Conservation (phyloP, 1,140 invertebrate genomes). For the Pseudomyrmex cubaensis region DNA sequence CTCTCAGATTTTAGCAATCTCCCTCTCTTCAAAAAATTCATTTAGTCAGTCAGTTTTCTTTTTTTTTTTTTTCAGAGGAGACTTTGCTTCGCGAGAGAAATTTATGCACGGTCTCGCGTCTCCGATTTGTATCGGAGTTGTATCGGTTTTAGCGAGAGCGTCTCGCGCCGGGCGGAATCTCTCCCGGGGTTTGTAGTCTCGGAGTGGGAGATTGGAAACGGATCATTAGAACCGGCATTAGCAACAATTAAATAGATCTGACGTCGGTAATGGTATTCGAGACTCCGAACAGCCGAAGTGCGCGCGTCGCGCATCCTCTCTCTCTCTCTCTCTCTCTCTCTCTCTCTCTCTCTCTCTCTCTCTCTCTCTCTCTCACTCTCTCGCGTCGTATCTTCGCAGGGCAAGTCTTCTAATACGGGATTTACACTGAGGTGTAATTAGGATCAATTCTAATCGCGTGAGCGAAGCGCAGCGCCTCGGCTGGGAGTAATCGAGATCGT, state of each 20-base stretch:
- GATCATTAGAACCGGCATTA: conserved; percentile 65
- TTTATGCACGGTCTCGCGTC: background rate
- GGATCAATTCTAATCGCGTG: conserved; percentile 60
- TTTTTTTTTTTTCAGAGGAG: no score
- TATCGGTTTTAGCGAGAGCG: conserved; percentile 12
- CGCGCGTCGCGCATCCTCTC: conserved; percentile 28
- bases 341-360: no score
- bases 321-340: no score
- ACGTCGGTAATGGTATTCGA: conserved; percentile 63
- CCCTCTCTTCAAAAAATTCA: background rate
- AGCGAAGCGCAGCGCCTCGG: conserved; percentile 30
- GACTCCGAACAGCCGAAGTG: conserved; percentile 53
- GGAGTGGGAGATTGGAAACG: conserved; percentile 49
- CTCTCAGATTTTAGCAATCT: background rate
- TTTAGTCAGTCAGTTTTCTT: no score
- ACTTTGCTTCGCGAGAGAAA: conserved; percentile 6
- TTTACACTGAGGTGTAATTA: conserved; percentile 58
- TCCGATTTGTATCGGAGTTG: conserved; percentile 35
- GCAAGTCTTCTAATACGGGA: conserved; percentile 35
- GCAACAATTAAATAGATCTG: conserved; percentile 72
- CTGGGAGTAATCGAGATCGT: conserved; percentile 57
- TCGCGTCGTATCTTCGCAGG: background rate
- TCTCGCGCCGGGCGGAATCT: conserved; percentile 2
- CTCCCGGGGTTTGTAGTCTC: conserved; percentile 13
- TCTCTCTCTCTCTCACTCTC: no score